Evolutionary conservation across 2,797 vertebrate genomes (phyloP), one percentile per base, ranked within the genome.

Genomic region (Rhynchonycteris naso): DNA sequence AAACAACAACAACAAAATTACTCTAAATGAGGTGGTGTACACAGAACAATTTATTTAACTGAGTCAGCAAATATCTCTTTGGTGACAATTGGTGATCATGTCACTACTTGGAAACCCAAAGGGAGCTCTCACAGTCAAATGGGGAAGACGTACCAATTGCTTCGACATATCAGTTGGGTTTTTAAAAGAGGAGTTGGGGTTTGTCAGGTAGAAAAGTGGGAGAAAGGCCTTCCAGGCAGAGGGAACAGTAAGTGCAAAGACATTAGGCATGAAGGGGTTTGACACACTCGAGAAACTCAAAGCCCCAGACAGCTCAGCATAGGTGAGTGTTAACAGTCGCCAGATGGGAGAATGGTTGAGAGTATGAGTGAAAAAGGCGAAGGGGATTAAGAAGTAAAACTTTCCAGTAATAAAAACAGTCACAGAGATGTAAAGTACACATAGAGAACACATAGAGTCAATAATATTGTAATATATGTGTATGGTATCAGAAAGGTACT

Each of bases 141-240:
- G 18, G 21, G 19, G 16, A 78, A 69, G 50, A 19, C 13, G 24
- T 14, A 11, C 10, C 33, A 66, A 76, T 52, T 5, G 7, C 24
- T 54, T 79, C 52, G 79, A 35, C 19, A 19, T 63, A 65, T 85
- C 63, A 69, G 58, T 18, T 54, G 88, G 30, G 13, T 68, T 91
- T 91, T 81, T 74, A 24, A 76, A 86, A 72, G 75, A 59, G 18
- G 47, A 83, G 22, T 43, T n/a, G 7, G 75, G 19, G 74, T 71
- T 65, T 68, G 4, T 52, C 22, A 0, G 65, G 22, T 38, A 38
- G 38, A 35, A 54, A 79, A 54, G 33, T 14, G 33, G 52, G 65
- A 88, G 56, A 68, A 74, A n/a, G 28, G 50, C 50, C 33, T 24
- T n/a, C 47, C 63, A 10, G 14, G 58, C 22, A 0, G 1, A 61